Evolutionary conservation across 2,113 vertebrate genomes (phyloP).

Genomic region (Caretta caretta): DNA sequence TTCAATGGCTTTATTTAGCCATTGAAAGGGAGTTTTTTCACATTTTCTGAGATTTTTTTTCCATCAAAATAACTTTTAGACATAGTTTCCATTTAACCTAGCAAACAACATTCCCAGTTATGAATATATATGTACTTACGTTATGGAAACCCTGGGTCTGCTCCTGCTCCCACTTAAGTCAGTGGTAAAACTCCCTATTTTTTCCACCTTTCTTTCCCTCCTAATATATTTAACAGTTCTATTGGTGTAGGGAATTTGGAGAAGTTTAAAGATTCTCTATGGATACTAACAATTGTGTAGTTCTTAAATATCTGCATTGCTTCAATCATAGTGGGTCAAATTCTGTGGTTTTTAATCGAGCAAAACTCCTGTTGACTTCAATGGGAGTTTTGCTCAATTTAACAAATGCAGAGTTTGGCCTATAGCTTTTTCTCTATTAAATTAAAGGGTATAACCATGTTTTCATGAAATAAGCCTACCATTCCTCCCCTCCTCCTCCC

Average conservation of each 20-base stretch:
- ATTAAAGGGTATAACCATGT: background rate
- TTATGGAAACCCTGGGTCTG: background rate
- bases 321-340: background rate
- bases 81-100: background rate
- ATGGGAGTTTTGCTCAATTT: background rate
- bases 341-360: background rate
- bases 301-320: background rate
- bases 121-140: background rate
- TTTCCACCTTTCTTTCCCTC: background rate
- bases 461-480: slow-evolving; percentile 42
- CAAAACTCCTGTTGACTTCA: background rate
- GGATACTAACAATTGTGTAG: background rate
- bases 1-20: background rate
- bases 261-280: background rate
- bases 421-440: slow-evolving; percentile 6
- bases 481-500: background rate
- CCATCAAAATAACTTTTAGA: background rate
- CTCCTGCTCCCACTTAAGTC: background rate
- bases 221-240: background rate
- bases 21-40: accelerated
- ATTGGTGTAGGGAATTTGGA: background rate
- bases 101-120: background rate
- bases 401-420: slow-evolving; percentile 21
- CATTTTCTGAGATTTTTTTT: background rate
- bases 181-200: accelerated